Conservation (phyloP, 2,888 invertebrate genomes). For the Spodoptera littoralis region DNA sequence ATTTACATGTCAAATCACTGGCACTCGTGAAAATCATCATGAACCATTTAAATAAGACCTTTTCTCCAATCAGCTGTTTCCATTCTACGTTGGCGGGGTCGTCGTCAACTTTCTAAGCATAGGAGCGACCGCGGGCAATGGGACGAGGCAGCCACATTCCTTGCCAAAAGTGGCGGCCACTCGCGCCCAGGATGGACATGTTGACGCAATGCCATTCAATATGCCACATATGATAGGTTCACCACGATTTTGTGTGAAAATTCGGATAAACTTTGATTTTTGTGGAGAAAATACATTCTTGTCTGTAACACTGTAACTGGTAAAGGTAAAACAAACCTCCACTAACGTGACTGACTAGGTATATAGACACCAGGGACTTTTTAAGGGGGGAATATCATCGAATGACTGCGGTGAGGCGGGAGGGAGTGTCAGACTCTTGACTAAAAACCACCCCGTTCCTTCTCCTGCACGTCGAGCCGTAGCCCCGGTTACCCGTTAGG, state of each 20-base stretch:
- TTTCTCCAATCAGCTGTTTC: constrained; percentile 38
- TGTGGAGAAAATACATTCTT: no score
- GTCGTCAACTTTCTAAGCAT: constrained; percentile 60
- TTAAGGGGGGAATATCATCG: no score
- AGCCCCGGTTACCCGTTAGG: no score
- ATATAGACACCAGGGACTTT: no score
- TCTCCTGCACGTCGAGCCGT: no score
- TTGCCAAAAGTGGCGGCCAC: constrained; percentile 70
- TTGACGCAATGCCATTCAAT: constrained; percentile 79
- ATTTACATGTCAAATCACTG: background rate
- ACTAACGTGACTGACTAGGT: no score
- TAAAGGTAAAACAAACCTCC: no score
- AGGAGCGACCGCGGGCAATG: constrained; percentile 30
- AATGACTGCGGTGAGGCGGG: no score
- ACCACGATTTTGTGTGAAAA: constrained; percentile 33
- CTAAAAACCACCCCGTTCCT: no score
- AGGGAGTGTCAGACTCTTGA: no score
- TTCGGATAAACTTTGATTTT: constrained; percentile 3
- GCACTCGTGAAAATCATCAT: background rate
- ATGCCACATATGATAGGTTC: constrained; percentile 57
- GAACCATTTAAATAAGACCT: background rate
- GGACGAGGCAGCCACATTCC: constrained; percentile 67
- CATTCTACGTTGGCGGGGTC: constrained; percentile 21
- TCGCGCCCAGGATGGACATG: constrained; percentile 65
- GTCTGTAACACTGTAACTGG: no score